Evolutionary conservation across 2,113 vertebrate genomes (phyloP).

Genomic region (Rallus limicola): DNA sequence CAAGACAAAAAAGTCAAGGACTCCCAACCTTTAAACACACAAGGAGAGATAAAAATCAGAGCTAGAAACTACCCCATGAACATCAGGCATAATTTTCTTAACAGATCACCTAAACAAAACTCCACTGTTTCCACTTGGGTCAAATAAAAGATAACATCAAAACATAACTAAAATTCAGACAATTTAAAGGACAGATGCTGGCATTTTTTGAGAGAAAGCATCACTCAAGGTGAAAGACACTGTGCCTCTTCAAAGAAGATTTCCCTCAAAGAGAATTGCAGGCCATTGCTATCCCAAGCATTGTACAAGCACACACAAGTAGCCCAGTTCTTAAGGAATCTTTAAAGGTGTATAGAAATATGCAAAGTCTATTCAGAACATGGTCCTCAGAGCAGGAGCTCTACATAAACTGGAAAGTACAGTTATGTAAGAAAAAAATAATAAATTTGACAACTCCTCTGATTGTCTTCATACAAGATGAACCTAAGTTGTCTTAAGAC

Average conservation of each 20-base stretch:
- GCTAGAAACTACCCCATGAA: neutral
- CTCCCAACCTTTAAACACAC: neutral
- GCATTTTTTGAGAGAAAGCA: neutral
- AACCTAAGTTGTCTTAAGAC: neutral
- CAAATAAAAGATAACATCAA: neutral
- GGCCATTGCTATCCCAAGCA: neutral
- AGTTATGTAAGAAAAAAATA: neutral
- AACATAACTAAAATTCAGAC: neutral
- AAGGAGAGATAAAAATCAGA: neutral
- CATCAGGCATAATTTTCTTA: neutral
- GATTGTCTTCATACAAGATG: neutral
- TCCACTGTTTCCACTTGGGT: neutral
- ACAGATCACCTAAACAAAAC: neutral
- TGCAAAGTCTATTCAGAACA: neutral
- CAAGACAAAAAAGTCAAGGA: neutral
- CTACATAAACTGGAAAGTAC: neutral
- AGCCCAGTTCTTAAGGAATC: neutral
- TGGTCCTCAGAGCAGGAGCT: neutral
- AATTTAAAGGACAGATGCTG: neutral
- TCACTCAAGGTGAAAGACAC: neutral
- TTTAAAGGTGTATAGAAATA: neutral
- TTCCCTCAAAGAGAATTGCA: neutral
- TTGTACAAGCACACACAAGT: accelerated
- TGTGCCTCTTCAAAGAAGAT: neutral
- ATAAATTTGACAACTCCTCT: neutral